Evolutionary conservation across 2,113 vertebrate species (phyloP).

Genomic region (Dascyllus trimaculatus): DNA sequence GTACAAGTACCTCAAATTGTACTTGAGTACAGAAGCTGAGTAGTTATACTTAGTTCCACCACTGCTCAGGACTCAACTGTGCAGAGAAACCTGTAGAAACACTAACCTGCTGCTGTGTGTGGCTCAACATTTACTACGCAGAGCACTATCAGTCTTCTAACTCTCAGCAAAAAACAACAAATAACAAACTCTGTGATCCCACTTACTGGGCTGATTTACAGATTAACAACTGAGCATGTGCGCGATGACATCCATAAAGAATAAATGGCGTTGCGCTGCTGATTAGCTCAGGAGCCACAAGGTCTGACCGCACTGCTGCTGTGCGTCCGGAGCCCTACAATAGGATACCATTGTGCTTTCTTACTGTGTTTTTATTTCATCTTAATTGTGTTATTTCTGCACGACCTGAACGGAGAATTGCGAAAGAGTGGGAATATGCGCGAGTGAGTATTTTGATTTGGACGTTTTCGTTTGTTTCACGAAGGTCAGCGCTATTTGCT

Average conservation of each 20-base stretch:
- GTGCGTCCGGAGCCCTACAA: conserved; percentile 48
- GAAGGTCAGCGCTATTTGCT: conserved; percentile 72
- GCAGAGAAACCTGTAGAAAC: conserved; percentile 1
- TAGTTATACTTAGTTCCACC: no score
- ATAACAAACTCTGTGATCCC: neutral
- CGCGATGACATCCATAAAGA: conserved; percentile 32
- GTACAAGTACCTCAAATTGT: no score
- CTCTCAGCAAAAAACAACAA: neutral
- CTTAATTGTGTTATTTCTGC: conserved; percentile 74
- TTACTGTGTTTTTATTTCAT: conserved; percentile 63
- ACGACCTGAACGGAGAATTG: conserved; percentile 48
- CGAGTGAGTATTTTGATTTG: conserved; percentile 58
- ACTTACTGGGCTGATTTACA: conserved; percentile 6
- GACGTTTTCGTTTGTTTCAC: conserved; percentile 66
- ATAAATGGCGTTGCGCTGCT: conserved; percentile 40
- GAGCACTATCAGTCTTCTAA: conserved; percentile 5
- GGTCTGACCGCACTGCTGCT: conserved; percentile 73
- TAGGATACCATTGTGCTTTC: conserved; percentile 62
- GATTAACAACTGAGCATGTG: conserved; percentile 15
- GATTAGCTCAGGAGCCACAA: conserved; percentile 72
- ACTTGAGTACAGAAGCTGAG: no score
- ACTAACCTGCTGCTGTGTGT: conserved; percentile 1
- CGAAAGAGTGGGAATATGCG: conserved; percentile 28
- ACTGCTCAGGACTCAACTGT: neutral
- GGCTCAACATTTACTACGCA: neutral